Conservation (phyloP, 2,888 invertebrate species). For the Arrhopalites spinosus region DNA sequence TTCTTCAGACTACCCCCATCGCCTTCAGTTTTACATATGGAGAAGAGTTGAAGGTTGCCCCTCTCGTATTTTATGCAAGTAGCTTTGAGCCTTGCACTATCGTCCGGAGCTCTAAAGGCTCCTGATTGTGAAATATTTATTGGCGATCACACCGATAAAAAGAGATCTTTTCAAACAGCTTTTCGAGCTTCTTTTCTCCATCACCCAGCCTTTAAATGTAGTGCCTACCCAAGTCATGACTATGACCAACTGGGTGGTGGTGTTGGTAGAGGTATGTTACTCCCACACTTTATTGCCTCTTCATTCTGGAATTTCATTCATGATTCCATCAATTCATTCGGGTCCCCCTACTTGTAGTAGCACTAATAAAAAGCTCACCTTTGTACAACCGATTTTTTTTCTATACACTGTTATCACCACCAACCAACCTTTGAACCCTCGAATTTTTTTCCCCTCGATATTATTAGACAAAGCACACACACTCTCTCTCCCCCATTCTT, state of each 20-base stretch:
- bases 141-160: slow-evolving; percentile 55
- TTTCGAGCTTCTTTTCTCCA: slow-evolving; percentile 32
- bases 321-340: slow-evolving; percentile 39
- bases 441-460: neutral
- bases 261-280: slow-evolving; percentile 20
- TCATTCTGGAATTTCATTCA: slow-evolving; percentile 42
- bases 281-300: slow-evolving; percentile 41
- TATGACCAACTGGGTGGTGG: slow-evolving; percentile 2
- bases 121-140: slow-evolving; percentile 57
- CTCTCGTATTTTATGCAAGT: slow-evolving; percentile 48
- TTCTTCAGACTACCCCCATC: slow-evolving; percentile 5
- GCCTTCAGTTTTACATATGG: slow-evolving; percentile 6
- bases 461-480: slow-evolving; percentile 45
- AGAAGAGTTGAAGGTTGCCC: neutral
- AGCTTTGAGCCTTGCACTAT: slow-evolving; percentile 43
- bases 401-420: slow-evolving; percentile 13
- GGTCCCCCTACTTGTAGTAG: neutral
- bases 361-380: neutral
- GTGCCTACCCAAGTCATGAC: slow-evolving; percentile 2
- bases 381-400: slow-evolving; percentile 17
- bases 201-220: slow-evolving; percentile 23
- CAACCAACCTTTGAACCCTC: slow-evolving; percentile 6
- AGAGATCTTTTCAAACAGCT: slow-evolving; percentile 50
- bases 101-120: slow-evolving; percentile 50
- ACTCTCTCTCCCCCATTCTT: slow-evolving; percentile 51